Conservation (phyloP, 2,888 invertebrate genomes). For the Luperina nickerlii region DNA sequence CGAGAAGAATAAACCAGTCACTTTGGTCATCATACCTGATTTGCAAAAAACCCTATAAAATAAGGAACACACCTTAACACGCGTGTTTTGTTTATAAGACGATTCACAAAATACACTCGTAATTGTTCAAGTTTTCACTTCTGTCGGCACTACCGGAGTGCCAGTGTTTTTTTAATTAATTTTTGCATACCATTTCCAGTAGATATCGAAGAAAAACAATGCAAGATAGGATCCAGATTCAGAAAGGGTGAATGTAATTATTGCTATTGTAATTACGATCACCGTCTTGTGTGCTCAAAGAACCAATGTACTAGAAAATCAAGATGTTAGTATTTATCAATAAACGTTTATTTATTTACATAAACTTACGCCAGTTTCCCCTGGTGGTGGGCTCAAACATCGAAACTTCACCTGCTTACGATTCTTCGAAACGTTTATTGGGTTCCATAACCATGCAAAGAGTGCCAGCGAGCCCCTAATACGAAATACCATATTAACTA, state of each 20-base stretch:
- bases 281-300: background rate
- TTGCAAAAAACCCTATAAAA: no score
- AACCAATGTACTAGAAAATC: conserved; percentile 3
- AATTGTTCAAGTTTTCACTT: no score
- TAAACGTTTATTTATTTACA: background rate
- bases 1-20: no score
- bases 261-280: conserved; percentile 29
- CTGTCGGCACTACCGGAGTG: no score
- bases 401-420: background rate
- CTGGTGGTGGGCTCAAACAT: background rate
- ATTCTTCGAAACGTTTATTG: background rate
- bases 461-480: background rate
- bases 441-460: background rate
- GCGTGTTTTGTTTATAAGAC: no score
- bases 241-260: conserved; percentile 35
- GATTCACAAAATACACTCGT: no score
- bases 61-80: no score
- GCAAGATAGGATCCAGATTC: conserved; percentile 11
- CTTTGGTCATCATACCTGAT: no score
- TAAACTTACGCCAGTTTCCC: background rate
- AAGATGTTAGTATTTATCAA: background rate
- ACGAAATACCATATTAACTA: background rate
- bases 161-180: no score
- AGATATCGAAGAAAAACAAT: background rate
- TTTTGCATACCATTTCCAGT: conserved; percentile 14